Evolutionary conservation across 2,797 vertebrate genomes (phyloP).

Genomic region (Catharus ustulatus): DNA sequence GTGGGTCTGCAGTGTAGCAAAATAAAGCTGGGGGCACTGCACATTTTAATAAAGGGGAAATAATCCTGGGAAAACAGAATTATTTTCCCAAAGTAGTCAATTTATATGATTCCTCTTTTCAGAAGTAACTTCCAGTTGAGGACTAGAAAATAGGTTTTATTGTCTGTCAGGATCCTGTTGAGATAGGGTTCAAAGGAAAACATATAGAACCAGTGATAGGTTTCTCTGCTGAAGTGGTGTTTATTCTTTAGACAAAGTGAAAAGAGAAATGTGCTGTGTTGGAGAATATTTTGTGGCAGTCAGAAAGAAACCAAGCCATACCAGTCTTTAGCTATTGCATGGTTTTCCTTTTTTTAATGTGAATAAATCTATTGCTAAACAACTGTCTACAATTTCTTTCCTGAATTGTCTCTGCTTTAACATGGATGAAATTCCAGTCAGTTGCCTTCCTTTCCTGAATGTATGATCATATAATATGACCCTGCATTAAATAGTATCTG

Average conservation of each 20-base stretch:
- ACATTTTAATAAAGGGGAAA: neutral
- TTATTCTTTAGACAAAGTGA: neutral
- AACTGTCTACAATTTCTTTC: neutral
- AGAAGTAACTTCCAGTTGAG: neutral
- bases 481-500: neutral
- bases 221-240: neutral
- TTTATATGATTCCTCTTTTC: neutral
- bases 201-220: neutral
- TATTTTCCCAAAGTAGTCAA: neutral
- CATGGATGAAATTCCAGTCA: slow-evolving; percentile 57
- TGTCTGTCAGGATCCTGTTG: neutral
- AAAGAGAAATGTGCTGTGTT: neutral
- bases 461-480: neutral
- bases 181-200: neutral
- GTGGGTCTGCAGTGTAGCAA: neutral
- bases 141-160: neutral
- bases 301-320: neutral
- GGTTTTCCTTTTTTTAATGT: neutral
- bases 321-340: neutral
- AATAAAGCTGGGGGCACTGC: neutral
- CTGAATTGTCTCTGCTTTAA: neutral
- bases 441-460: slow-evolving; percentile 46
- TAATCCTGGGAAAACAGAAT: neutral
- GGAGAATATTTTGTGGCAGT: neutral
- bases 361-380: slow-evolving; percentile 22